Conservation (phyloP, 1,140 invertebrate species). For the Megalonaias nervosa region DNA sequence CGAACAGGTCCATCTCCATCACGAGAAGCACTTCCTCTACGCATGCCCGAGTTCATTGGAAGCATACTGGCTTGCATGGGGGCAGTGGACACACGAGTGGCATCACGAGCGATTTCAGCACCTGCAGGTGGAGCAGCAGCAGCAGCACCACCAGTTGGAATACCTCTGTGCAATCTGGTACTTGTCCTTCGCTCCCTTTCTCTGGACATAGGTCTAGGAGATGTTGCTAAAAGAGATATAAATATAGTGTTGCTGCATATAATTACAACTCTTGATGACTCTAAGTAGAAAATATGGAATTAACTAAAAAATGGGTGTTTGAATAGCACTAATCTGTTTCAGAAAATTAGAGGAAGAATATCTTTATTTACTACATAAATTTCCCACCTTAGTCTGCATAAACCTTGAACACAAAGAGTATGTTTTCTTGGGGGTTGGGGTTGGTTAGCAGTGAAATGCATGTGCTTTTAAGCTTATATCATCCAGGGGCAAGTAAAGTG, state of each 20-base stretch:
- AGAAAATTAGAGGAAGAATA: no score
- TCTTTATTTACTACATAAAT: no score
- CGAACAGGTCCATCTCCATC: conserved; percentile 59
- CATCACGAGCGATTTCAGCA: conserved; percentile 51
- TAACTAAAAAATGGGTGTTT: no score
- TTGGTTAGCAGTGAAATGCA: no score
- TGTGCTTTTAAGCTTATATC: no score
- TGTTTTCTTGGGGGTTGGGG: no score
- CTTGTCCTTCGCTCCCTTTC: conserved; percentile 66
- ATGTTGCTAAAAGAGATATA: conserved; percentile 54
- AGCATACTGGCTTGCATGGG: conserved; percentile 55
- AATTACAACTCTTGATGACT: no score
- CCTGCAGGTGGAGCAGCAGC: not conserved
- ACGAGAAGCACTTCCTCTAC: conserved; percentile 67
- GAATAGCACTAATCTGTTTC: no score
- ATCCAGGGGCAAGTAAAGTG: no score
- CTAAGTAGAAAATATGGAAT: no score
- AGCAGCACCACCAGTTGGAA: conserved; percentile 52
- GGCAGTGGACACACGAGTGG: conserved; percentile 55
- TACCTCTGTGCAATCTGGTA: conserved; percentile 65
- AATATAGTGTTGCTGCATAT: not conserved
- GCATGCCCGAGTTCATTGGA: conserved; percentile 54
- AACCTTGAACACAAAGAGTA: no score
- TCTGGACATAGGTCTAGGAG: conserved; percentile 66
- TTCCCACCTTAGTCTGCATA: no score